Base-by-base conservation (phyloP, 2,797 vertebrate genomes). In the Peromyscus eremicus region DNA sequence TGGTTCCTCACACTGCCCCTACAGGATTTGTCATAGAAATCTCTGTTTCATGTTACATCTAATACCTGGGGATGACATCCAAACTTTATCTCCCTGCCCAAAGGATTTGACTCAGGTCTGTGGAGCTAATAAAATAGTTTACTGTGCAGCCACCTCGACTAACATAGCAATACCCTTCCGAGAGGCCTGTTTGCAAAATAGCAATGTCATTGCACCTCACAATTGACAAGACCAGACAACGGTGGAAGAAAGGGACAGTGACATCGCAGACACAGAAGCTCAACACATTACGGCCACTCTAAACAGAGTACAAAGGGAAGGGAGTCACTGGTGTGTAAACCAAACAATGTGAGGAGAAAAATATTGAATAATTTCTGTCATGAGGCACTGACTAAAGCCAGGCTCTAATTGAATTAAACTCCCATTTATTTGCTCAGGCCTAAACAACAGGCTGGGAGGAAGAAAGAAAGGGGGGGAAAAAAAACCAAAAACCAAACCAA, bases 361-460 rank as follows among this genome's bases (percentile, higher is more conserved):
- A 99, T 98, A 98, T 99, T 99, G 99, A 99, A 99, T 99, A 99
- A 99, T 99, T 99, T 99, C 99, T 99, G 99, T 99, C 99, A 98
- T 97, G 99, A 99, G 99, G 99, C 99, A 98, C 98, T 98, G 98
- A 98, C 99, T 99, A 99, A 99, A 99, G 99, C 99, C 99, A 98
- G 99, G 99, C 99, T 99, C 99, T 99, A 99, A 99, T 99, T 99
- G 99, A 99, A 99, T 99, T 99, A 99, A 99, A 99, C 99, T 99
- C 99, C 99, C 99, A 99, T 99, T 99, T 99, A 99, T 99, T 99
- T 99, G 99, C 99, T 98, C 99, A 99, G 99, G 99, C 99, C 99
- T 97, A 98, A 99, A 99, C 99, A 99, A 99, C 99, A 99, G 99
- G 99, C 99, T 99, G 98, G 98, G 97, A 97, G 97, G 94, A 97